Conservation (phyloP, 2,113 vertebrate genomes). For the Corythaixoides concolor region DNA sequence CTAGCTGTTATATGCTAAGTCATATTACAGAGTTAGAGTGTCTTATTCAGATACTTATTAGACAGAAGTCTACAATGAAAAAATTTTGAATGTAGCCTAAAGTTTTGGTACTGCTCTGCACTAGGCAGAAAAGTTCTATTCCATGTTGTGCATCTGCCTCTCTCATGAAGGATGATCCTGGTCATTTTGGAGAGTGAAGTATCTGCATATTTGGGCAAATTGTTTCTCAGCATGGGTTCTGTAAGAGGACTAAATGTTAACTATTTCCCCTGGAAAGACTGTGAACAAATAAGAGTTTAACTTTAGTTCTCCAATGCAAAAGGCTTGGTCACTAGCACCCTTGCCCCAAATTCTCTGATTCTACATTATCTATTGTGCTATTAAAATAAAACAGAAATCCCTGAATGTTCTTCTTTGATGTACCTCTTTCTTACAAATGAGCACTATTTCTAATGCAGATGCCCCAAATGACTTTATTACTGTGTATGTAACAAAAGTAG, state of each 20-base stretch:
- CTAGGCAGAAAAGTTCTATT: neutral
- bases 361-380: neutral
- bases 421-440: neutral
- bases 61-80: neutral
- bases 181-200: neutral
- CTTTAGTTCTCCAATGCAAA: neutral
- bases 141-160: fast-evolving
- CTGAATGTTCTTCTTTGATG: neutral
- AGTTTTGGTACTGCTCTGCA: neutral
- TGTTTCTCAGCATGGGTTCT: neutral
- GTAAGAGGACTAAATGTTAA: neutral
- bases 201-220: fast-evolving
- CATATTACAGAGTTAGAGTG: neutral
- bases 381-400: neutral
- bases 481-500: neutral
- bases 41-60: neutral
- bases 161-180: neutral
- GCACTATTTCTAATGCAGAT: neutral
- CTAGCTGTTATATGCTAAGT: neutral
- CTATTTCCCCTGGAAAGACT: neutral
- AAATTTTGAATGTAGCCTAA: fast-evolving
- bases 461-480: neutral
- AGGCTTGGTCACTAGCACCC: neutral
- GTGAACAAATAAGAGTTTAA: neutral
- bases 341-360: neutral